A percentile compares a stretch with the other conserved stretches of the same genome.
phyloP scores from a whole-genome alignment of 92 coral and sea anemone species.

The Umimayanthus kanabou region DNA sequence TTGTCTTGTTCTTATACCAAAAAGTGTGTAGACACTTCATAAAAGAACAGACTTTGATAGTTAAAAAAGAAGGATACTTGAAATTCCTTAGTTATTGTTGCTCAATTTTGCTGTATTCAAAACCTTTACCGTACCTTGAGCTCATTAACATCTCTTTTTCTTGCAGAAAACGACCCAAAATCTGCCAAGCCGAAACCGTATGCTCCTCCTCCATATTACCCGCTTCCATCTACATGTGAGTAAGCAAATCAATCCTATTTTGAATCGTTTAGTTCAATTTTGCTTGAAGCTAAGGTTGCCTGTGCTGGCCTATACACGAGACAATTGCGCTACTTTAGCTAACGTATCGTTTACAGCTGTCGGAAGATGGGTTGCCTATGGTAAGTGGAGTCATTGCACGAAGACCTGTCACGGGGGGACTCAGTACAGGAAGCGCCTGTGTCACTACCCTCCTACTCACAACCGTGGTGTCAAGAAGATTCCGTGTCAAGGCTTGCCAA shows the following conservation, averaged over 20 bases:
- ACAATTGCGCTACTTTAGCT: no score
- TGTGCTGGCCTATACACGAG: not conserved
- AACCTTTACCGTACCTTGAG: no score
- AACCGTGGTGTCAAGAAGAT: not conserved
- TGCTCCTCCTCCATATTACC: not conserved
- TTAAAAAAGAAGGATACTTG: no score
- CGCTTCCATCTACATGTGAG: conserved; percentile 1
- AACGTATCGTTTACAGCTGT: not conserved
- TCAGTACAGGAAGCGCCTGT: not conserved
- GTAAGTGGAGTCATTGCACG: not conserved
- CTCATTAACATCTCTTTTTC: not conserved
- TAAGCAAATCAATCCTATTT: not conserved
- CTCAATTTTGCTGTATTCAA: no score
- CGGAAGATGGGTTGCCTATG: not conserved
- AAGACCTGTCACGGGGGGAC: conserved; percentile 25
- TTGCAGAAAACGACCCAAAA: not conserved
- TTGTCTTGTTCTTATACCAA: no score
- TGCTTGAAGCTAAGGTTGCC: not conserved
- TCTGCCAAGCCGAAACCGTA: not conserved
- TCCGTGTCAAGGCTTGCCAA: conserved; percentile 8
- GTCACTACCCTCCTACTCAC: not conserved
- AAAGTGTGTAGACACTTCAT: no score
- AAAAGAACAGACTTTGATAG: no score
- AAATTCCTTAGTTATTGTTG: no score
- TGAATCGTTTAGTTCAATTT: not conserved